phyloP scores from a whole-genome alignment of 2,797 vertebrate genomes.

The Anguilla marmorata region DNA sequence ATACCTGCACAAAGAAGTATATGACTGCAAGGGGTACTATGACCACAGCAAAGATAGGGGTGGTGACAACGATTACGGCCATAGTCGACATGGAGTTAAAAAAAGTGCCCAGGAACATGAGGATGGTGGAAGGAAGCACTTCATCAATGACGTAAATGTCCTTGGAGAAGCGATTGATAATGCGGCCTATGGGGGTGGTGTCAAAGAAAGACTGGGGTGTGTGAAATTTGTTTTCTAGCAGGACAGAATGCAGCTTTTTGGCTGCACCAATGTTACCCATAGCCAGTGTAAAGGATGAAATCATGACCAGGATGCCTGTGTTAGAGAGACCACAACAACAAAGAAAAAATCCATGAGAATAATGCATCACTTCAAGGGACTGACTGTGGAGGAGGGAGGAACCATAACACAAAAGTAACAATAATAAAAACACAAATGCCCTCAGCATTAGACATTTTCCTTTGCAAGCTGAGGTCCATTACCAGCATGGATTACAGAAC shows the following conservation, averaged over 20 bases:
- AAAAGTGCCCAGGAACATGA: constrained; percentile 86
- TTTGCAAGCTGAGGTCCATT: not conserved
- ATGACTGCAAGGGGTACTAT: constrained; percentile 79
- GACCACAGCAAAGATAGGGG: constrained; percentile 83
- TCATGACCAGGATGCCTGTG: constrained; percentile 84
- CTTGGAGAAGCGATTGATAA: constrained; percentile 98
- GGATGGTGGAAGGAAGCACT: constrained; percentile 79
- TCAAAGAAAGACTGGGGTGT: constrained; percentile 94
- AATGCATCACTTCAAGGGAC: constrained; percentile 32
- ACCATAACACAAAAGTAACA: not conserved
- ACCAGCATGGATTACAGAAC: not conserved
- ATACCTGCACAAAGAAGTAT: constrained; percentile 91
- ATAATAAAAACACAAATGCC: not conserved
- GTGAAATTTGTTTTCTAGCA: constrained; percentile 89
- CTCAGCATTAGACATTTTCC: not conserved
- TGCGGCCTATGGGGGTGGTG: constrained; percentile 89
- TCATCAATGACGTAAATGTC: constrained; percentile 92
- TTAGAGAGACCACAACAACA: constrained; percentile 41
- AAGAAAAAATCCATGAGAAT: constrained; percentile 20
- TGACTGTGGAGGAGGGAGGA: constrained; percentile 16
- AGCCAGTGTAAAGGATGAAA: constrained; percentile 82
- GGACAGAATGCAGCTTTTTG: constrained; percentile 73
- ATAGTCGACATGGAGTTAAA: constrained; percentile 83
- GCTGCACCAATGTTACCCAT: constrained; percentile 85
- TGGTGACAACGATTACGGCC: constrained; percentile 85